Conservation (phyloP, 1,140 invertebrate genomes). For the Branchinecta lynchi region DNA sequence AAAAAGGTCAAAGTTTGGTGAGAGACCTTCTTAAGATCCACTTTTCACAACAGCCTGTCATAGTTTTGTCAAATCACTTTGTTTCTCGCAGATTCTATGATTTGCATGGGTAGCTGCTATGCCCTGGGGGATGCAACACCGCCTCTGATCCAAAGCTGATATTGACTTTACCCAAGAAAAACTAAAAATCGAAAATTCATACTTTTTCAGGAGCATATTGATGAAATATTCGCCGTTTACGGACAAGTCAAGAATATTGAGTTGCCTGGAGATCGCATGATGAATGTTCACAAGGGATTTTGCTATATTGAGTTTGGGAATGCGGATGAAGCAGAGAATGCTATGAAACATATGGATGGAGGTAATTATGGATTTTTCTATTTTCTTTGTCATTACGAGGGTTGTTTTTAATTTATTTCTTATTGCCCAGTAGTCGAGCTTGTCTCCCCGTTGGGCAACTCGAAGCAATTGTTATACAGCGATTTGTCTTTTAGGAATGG, state of each 20-base stretch:
- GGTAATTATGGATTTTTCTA: conserved; percentile 36
- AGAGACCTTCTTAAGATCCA: no score
- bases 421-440: neutral
- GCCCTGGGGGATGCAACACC: no score
- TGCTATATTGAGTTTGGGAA: conserved; percentile 89
- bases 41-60: no score
- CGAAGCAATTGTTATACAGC: no score
- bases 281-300: conserved; percentile 73
- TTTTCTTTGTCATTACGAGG: neutral
- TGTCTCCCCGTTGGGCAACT: neutral
- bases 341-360: conserved; percentile 98
- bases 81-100: no score
- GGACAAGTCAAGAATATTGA: conserved; percentile 79
- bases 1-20: no score
- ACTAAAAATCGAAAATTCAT: no score
- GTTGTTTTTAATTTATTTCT: conserved; percentile 14
- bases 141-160: no score
- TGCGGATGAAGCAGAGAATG: conserved; percentile 89
- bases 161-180: no score
- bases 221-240: conserved; percentile 88
- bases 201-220: conserved; percentile 54
- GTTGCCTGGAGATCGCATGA: conserved; percentile 68
- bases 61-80: no score
- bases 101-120: no score
- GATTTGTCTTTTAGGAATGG: no score